Base-by-base conservation (phyloP, 2,797 vertebrate genomes). In the Myiothlypis coronata region DNA sequence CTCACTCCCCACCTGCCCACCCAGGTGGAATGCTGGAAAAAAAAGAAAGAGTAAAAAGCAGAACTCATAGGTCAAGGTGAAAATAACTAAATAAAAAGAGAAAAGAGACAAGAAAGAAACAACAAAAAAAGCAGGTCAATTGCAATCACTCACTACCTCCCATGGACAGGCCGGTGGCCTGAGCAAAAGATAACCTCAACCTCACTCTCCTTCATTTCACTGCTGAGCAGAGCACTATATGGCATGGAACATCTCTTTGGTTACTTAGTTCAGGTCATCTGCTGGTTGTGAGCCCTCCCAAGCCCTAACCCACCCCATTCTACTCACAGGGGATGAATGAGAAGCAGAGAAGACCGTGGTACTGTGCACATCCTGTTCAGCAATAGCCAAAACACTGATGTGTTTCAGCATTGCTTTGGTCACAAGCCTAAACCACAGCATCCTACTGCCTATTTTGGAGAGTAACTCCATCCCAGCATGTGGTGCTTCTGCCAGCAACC, bases 251-350 rank as follows among this genome's bases (percentile, higher is more conserved):
- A 43, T 19, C 14, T 53, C 27, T 71, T 44, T 44, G 32, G 14
- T 85, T 47, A 26, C 24, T 56, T 39, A 52, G 28, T 44, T 59
- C 1, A 5, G n/a, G n/a, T 52, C 44, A 34, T 34, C 30, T 78
- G 47, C 30, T 27, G 24, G 17, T n/a, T 43, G 27, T 19, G 19
- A 24, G 24, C 28, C 34, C 14, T 65, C 32, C 27, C 17, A 85
- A 30, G 34, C 27, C 44, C 67, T 37, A 43, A 18, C 0, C 0
- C 3, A 19, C 4, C 6, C 24, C 0, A 0, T 24, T 65, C 34
- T 50, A 11, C 23, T 83, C 0, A 0, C 41, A 34, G 43, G 24
- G 23, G 6, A 3, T 34, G 28, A 69, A 7, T 22, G 47, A 61
- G 52, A 35, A 93, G 52, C 8, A 44, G 34, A 30, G 47, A 46